phyloP scores from a whole-genome alignment of 2,113 vertebrate species.

The Hystrix brachyura region DNA sequence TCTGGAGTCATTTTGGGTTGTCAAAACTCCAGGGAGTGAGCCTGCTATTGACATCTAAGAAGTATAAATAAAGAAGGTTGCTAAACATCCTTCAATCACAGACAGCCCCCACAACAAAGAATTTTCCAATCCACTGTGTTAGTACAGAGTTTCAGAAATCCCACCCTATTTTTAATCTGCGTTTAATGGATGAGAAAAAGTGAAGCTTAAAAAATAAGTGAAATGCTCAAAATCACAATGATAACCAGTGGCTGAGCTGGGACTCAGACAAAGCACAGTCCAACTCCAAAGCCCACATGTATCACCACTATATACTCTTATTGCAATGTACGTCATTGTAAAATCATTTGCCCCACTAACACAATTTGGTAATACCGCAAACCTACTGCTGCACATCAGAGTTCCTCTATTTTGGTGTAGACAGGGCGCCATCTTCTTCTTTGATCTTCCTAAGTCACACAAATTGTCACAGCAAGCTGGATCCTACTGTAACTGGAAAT shows the following conservation, averaged over 20 bases:
- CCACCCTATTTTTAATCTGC: background rate
- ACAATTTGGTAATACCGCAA: background rate
- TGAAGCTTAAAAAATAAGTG: background rate
- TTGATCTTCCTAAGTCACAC: background rate
- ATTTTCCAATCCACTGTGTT: background rate
- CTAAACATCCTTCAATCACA: background rate
- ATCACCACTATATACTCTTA: background rate
- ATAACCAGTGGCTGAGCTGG: background rate
- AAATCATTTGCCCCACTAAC: background rate
- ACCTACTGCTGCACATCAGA: background rate
- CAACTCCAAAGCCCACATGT: background rate
- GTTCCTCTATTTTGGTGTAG: background rate
- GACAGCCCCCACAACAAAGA: background rate
- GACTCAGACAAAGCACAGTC: background rate
- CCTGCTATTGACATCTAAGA: background rate
- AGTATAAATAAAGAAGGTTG: background rate
- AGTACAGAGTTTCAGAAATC: background rate
- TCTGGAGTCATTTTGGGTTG: background rate
- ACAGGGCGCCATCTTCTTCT: too few relatives aligned
- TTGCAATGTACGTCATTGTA: background rate
- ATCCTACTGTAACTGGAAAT: background rate
- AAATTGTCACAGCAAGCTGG: background rate
- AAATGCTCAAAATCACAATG: background rate
- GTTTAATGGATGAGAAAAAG: background rate
- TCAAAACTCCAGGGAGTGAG: background rate